Evolutionary conservation across 2,797 vertebrate species (phyloP).

Genomic region (Mycteria americana): DNA sequence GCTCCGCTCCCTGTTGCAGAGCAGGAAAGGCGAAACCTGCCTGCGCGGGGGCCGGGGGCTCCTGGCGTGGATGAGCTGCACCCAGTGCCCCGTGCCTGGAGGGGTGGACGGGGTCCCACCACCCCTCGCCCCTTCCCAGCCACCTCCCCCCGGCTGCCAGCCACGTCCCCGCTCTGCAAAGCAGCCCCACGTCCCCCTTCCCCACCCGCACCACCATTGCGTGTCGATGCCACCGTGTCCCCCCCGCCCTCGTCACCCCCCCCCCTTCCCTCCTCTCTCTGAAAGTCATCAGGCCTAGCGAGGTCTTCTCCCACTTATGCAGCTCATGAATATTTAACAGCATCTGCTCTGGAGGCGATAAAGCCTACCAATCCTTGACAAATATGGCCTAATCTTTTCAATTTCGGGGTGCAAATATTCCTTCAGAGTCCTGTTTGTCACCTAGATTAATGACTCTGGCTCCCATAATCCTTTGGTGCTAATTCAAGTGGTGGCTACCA

Average conservation of each 20-base stretch:
- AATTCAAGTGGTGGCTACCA: conserved; percentile 97
- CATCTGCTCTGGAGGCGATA: conserved; percentile 91
- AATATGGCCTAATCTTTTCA: conserved; percentile 99
- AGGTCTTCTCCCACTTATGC: conserved; percentile 82
- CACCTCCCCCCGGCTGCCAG: background rate
- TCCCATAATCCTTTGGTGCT: conserved; percentile 99
- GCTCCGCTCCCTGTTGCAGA: rapidly evolving
- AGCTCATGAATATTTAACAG: conserved; percentile 99
- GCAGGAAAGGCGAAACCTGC: background rate
- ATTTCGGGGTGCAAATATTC: conserved; percentile 99
- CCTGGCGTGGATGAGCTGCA: rapidly evolving
- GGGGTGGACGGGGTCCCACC: background rate
- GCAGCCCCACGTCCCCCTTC: conserved; percentile 40
- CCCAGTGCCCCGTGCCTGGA: rapidly evolving
- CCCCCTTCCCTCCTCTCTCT: conserved; percentile 66
- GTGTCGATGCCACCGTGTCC: background rate
- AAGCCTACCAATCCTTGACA: conserved; percentile 98
- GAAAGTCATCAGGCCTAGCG: conserved; percentile 79
- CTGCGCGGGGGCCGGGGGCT: rapidly evolving
- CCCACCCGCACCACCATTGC: background rate
- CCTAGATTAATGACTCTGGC: conserved; percentile 98
- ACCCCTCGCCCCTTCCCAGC: background rate
- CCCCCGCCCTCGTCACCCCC: background rate
- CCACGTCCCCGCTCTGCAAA: background rate
- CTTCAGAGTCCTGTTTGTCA: conserved; percentile 99